These are phyloP conservation scores for Epizoanthus rinbou DNA, from an alignment of 92 coral and sea anemone species.

Conservation along the genomic window DNA sequence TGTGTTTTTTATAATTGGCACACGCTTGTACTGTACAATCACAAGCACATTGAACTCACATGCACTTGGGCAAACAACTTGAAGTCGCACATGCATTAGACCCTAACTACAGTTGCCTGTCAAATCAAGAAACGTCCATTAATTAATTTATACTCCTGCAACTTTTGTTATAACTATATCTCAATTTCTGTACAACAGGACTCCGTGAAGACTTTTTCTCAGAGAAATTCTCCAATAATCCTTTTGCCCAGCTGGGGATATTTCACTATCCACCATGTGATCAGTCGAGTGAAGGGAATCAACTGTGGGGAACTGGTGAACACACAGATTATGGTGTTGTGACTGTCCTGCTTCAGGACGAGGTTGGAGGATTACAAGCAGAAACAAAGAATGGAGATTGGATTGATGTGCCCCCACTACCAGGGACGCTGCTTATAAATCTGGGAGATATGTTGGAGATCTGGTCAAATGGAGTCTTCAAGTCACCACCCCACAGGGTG, in stretches of 20 bases:
- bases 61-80: no score
- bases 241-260: constrained; percentile 66
- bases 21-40: no score
- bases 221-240: constrained; percentile 51
- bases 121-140: no score
- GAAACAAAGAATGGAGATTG: constrained; percentile 62
- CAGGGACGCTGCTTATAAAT: constrained; percentile 73
- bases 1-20: no score
- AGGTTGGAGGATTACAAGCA: constrained; percentile 77
- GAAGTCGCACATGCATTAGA: no score
- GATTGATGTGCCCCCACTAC: constrained; percentile 76
- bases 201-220: constrained; percentile 59
- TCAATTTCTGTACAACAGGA: constrained; percentile 53
- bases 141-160: no score
- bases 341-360: constrained; percentile 80
- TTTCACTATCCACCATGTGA: constrained; percentile 77
- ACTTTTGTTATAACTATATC: no score
- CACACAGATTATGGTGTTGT: constrained; percentile 86
- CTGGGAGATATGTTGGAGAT: constrained; percentile 82
- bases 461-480: constrained; percentile 82
- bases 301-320: constrained; percentile 67
- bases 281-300: constrained; percentile 1
- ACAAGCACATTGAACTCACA: no score
- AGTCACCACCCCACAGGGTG: constrained; percentile 68
- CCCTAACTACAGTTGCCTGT: no score